These are phyloP conservation scores for Semicossyphus pulcher DNA, from an alignment of 2,113 vertebrate genomes.

Conservation along the genomic window DNA sequence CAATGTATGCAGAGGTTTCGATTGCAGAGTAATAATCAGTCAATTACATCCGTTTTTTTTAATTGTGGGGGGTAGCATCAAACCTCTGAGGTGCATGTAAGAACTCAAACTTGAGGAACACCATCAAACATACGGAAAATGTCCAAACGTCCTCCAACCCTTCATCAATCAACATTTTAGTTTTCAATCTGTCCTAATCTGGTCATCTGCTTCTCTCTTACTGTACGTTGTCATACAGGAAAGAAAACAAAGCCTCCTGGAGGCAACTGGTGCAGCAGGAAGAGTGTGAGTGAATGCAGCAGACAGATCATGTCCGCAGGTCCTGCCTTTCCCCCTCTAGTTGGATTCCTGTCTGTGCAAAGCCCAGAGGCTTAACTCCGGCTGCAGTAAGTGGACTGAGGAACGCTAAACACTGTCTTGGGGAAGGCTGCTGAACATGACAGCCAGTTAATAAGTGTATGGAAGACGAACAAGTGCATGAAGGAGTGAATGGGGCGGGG, in stretches of 20 bases:
- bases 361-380: constrained; percentile 74
- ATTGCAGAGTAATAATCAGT: too few species aligned
- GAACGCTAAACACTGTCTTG: constrained; percentile 74
- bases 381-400: constrained; percentile 75
- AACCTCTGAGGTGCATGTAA: not conserved
- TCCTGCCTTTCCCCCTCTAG: constrained; percentile 56
- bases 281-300: constrained; percentile 47
- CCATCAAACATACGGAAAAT: not conserved
- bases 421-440: constrained; percentile 75
- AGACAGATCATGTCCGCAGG: constrained; percentile 68
- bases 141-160: not conserved
- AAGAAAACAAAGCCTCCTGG: not conserved
- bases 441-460: constrained; percentile 77
- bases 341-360: constrained; percentile 73
- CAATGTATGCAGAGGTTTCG: too few species aligned
- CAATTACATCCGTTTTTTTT: too few species aligned
- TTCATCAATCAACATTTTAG: not conserved
- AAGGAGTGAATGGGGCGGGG: constrained; percentile 9
- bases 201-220: not conserved
- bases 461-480: constrained; percentile 53
- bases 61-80: not conserved
- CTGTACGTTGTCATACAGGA: not conserved
- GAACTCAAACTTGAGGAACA: not conserved
- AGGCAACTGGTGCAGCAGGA: constrained; percentile 33
- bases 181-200: not conserved